Conservation (phyloP, 2,888 invertebrate genomes). For the Tetragnatha montana region DNA sequence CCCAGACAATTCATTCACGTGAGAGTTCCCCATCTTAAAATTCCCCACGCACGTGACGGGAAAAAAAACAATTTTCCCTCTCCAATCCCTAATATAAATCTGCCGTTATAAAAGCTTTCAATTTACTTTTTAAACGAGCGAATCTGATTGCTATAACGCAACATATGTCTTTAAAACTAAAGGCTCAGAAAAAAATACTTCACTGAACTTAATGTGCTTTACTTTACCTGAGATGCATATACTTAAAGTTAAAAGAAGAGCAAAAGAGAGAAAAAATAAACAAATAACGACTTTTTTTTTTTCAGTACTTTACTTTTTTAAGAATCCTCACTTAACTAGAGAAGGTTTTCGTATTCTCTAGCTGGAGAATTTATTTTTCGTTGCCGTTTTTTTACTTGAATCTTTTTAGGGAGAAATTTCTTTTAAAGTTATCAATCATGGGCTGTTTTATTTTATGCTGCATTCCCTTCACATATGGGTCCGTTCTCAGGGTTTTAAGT, state of each 20-base stretch:
- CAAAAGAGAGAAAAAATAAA: constrained; percentile 27
- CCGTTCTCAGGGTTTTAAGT: constrained; percentile 42
- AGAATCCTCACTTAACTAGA: constrained; percentile 48
- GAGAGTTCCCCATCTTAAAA: background rate
- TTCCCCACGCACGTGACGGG: background rate
- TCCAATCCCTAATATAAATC: constrained; percentile 46
- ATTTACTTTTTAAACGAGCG: constrained; percentile 50
- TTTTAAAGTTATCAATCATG: constrained; percentile 62
- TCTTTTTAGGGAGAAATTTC: constrained; percentile 33
- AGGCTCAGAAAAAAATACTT: background rate
- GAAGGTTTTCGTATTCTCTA: constrained; percentile 42
- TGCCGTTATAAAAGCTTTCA: constrained; percentile 48
- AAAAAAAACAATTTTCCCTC: constrained; percentile 30
- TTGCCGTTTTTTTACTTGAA: constrained; percentile 3
- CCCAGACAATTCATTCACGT: background rate
- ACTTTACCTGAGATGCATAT: constrained; percentile 52
- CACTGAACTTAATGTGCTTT: constrained; percentile 49
- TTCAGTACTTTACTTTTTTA: constrained; percentile 15
- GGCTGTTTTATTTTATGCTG: constrained; percentile 37
- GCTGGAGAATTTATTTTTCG: background rate
- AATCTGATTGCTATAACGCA: constrained; percentile 51
- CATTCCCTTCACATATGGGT: constrained; percentile 29
- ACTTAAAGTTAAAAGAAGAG: constrained; percentile 39
- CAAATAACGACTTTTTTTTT: constrained; percentile 27
- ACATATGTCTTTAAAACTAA: constrained; percentile 48